Evolutionary conservation across 2,888 invertebrate genomes (phyloP), one percentile per base, ranked within the genome.

Genomic region (Dicranocentrus wangi): DNA sequence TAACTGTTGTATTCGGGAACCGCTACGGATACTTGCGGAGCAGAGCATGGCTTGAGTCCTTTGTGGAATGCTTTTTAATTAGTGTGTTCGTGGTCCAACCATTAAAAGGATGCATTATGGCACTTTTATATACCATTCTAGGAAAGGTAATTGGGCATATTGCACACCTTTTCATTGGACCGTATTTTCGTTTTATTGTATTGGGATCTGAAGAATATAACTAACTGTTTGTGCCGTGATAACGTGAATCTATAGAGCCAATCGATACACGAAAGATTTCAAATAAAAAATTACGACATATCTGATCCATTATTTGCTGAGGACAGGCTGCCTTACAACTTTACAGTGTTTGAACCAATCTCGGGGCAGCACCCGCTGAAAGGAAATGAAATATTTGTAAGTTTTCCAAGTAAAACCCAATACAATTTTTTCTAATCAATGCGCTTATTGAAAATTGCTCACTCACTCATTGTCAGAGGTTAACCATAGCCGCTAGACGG

Each of bases 351-450:
- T 51, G 39, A 68, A 10, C 81, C 83, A n/a, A 19, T 61, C 13
- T 27, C 51, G 42, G 17, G 21, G 1, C 66, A 82, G 43, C 66
- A 77, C 3, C 80, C 81, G 0, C 42, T 81, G 25, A 68, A 28
- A 58, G 83, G 80, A 58, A 58, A 79, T 53, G 77, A 77, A 61
- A 82, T 78, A 10, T 78, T 81, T 63, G 83, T 84, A 77, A 77
- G 82, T 7, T 43, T 42, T 39, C 39, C 39, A 39, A 17, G 3
- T 25, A 17, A 53, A 28, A 68, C 53, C 13, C 27, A n/a, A 58
- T 10, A 39, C n/a, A 28, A 27, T 47, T 68, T n/a, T 5, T 27
- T 7, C 7, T 43, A 17, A 61, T 2, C 13, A 8, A 47, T 47
- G 7, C 3, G 8, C 3, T 15, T 47, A 21, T 53, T 3, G 8